Base-by-base conservation (phyloP, 2,797 vertebrate species). In the Pangasius krempfi region DNA sequence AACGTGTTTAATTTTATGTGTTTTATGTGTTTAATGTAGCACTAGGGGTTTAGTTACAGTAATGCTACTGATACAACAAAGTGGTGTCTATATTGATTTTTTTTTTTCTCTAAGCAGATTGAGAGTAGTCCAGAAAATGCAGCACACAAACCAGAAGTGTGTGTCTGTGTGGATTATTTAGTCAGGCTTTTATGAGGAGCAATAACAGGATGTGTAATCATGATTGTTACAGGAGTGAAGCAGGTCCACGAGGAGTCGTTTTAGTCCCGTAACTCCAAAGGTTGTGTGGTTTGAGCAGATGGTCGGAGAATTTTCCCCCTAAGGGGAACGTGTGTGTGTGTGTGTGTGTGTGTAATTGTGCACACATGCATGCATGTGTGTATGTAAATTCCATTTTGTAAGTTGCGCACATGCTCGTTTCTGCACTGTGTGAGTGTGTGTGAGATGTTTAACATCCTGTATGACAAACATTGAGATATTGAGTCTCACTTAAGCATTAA, bases 231-330 rank as follows among this genome's bases (percentile, higher is more conserved):
- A 5, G 3, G 44, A 66, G 62, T 66, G n/a, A 84, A 84, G 82
- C 44, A 64, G 81, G n/a, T 84, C 81, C 60, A 84, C 18, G 1
- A 50, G 40, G 40, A 84, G 60, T 14, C 27, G 7, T 83, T 66
- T 50, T 10, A 66, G 27, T 84, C n/a, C 33, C 2, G 20, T 40
- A 60, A 10, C 79, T 60, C 30, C 54, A 37, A 44, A 64, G 81
- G 81, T 9, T 64, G 60, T 66, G 60, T 5, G 44, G 60, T 20
- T 30, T 66, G 62, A 66, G 16, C 62, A 84, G 82, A 84, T 84
- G 82, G 82, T 68, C 40, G n/a, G 40, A 47, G 37, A 52, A 66
- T 84, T 83, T 20, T 40, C 58, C n/a, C 60, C 60, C 52, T 40
- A 40, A 83, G 58, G 58, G 58, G 52, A 27, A 27, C 33, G 10